Evolutionary conservation across 92 coral and sea anemone genomes (phyloP), one percentile per base, ranked within the genome.

Genomic region (Ricordea florida): DNA sequence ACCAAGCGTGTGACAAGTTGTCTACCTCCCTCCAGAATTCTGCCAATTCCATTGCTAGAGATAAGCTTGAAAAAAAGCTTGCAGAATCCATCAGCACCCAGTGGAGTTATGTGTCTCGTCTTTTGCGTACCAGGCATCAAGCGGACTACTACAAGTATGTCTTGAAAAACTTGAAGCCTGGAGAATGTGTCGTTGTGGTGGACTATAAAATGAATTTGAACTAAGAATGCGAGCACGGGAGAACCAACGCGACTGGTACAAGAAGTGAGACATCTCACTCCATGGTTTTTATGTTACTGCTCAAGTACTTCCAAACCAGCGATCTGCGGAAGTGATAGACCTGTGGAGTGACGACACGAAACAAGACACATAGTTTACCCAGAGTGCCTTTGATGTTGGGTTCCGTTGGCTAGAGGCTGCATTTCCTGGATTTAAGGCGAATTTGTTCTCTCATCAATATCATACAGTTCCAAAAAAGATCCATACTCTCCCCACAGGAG

Each of bases 61-160:
- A 32, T 1, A 45, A 30, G 11, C n/a, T 69, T 6, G 51, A 69
- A 18, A 4, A 49, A 30, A 9, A 27, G 23, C 14, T 67, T 2
- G 24, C 13, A 26, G 77, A 69, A 42, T 8, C 5, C 24, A 64
- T 8, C 46, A 31, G 23, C 3, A 26, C 63, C 20, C 65, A 31
- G n/a, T n/a, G n/a, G n/a, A n/a, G n/a, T n/a, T n/a, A n/a, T n/a
- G n/a, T n/a, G n/a, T n/a, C n/a, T n/a, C 69, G 37, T 42, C 37
- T 72, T 1, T 16, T 76, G 10, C 70, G 67, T 3, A 78, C 76
- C 2, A 40, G 60, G 42, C 84, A 78, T 45, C 76, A 66, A 21
- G 76, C 23, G 0, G 52, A 63, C 43, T 66, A 51, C 17, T 78
- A 78, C 6, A 32, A 57, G 36, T 78, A 47, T 45, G 76, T 56